phyloP scores from a whole-genome alignment of 2,888 invertebrate species.

The Linnaemya tessellans region DNA sequence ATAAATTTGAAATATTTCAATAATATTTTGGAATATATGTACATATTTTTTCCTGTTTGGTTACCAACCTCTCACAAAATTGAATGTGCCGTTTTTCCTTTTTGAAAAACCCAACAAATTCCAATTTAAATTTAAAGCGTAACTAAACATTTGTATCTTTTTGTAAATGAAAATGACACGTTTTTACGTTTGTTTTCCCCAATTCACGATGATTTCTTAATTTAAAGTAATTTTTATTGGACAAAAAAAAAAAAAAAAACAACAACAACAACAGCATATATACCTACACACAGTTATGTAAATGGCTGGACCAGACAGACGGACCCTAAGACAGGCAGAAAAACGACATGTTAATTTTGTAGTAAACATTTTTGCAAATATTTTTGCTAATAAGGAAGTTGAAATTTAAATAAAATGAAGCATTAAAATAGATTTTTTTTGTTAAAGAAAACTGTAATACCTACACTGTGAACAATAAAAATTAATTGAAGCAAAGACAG shows the following conservation, averaged over 20 bases:
- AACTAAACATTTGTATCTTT: slow-evolving; percentile 59
- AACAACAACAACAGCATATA: neutral
- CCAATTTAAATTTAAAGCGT: slow-evolving; percentile 50
- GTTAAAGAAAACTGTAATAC: neutral
- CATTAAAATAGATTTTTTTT: neutral
- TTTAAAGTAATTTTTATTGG: slow-evolving; percentile 60
- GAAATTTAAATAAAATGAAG: slow-evolving; percentile 33
- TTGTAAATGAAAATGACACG: slow-evolving; percentile 66
- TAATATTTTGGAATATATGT: neutral
- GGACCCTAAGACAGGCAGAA: neutral
- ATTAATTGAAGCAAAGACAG: neutral
- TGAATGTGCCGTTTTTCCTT: neutral
- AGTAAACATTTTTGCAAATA: slow-evolving; percentile 32
- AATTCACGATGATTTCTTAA: slow-evolving; percentile 65
- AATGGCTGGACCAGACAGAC: neutral
- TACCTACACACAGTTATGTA: slow-evolving; percentile 2
- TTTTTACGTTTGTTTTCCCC: slow-evolving; percentile 56
- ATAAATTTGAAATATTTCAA: too few species aligned
- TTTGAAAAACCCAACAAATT: slow-evolving; percentile 3
- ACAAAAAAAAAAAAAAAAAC: neutral
- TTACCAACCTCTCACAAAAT: neutral
- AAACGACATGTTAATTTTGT: slow-evolving; percentile 47
- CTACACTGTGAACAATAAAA: neutral
- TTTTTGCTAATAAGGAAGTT: slow-evolving; percentile 59
- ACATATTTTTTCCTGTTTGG: neutral